These are phyloP conservation scores for Neoascia interrupta DNA, from an alignment of 2,888 invertebrate species.

Conservation along the genomic window DNA sequence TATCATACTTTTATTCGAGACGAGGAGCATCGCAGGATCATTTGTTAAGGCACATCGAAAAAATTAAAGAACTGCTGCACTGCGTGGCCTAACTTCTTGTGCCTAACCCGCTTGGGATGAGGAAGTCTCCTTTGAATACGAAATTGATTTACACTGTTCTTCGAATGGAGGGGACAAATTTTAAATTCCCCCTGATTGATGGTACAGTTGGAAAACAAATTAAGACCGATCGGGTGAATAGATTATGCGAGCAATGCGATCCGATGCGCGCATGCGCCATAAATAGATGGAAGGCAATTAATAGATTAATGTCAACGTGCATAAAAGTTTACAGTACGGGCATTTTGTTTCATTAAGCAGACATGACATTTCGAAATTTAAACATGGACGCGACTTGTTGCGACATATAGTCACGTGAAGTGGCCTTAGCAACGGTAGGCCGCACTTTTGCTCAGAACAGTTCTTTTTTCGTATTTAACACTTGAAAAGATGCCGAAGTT, in stretches of 20 bases:
- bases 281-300: neutral
- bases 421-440: too few species aligned
- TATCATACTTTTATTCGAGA: conserved; percentile 12
- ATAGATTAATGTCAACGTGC: neutral
- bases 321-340: neutral
- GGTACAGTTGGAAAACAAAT: conserved; percentile 14
- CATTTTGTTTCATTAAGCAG: neutral
- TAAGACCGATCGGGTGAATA: neutral
- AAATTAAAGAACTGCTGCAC: neutral
- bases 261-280: neutral
- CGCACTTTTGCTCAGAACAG: too few species aligned
- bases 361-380: neutral
- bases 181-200: too few species aligned
- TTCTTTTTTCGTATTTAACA: too few species aligned
- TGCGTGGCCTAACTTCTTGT: too few species aligned
- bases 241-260: too few species aligned
- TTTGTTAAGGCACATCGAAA: neutral
- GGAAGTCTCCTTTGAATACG: conserved; percentile 29
- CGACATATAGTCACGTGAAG: too few species aligned
- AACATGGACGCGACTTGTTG: neutral
- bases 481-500: too few species aligned
- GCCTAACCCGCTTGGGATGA: conserved; percentile 22
- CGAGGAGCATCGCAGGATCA: neutral
- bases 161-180: too few species aligned
- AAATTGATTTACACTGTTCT: conserved; percentile 43